phyloP scores from a whole-genome alignment of 2,797 vertebrate genomes.

The Fringilla coelebs region DNA sequence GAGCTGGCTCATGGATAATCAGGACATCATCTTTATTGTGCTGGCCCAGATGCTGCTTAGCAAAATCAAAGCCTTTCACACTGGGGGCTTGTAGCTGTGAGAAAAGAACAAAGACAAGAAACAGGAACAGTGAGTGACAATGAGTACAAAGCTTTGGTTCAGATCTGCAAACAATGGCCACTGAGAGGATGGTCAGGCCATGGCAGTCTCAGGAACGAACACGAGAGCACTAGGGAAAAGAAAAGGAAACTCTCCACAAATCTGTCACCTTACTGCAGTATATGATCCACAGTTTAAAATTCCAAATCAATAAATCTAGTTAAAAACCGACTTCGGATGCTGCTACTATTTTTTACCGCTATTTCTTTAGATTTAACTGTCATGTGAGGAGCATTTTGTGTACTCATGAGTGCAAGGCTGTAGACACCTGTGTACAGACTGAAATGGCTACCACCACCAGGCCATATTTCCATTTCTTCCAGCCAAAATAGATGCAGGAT shows the following conservation, averaged over 20 bases:
- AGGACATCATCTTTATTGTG: slow-evolving; percentile 94
- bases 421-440: neutral
- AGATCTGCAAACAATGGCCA: neutral
- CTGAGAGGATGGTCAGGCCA: neutral
- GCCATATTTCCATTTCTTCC: neutral
- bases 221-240: neutral
- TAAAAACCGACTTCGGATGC: neutral
- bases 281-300: neutral
- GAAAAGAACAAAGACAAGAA: slow-evolving; percentile 23
- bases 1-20: slow-evolving; percentile 91
- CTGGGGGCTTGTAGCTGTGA: slow-evolving; percentile 92
- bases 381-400: neutral
- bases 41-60: slow-evolving; percentile 96
- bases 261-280: neutral
- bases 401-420: neutral
- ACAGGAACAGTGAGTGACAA: neutral
- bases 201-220: neutral
- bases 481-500: neutral
- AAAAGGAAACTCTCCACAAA: neutral
- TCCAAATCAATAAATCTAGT: neutral
- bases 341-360: neutral
- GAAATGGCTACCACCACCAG: neutral
- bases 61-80: slow-evolving; percentile 97
- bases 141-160: neutral
- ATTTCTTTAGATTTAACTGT: neutral